Percentiles rank a stretch among this genome's conserved stretches.
Conservation (phyloP, 1,140 invertebrate genomes). For the Nixonia krombeini region DNA sequence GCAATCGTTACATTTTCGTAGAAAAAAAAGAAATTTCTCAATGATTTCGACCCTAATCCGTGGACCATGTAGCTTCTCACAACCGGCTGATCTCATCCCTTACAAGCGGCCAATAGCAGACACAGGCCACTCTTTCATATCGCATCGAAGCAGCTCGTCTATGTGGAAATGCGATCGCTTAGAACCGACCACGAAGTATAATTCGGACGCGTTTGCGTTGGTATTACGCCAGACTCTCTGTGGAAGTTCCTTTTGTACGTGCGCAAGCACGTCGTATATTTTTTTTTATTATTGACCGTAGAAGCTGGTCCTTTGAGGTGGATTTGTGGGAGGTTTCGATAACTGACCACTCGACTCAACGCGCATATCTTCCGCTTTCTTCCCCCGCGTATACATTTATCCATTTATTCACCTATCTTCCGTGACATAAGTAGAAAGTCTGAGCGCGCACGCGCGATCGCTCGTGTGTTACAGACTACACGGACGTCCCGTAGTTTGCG, state of each 20-base stretch:
- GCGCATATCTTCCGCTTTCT: conserved; percentile 36
- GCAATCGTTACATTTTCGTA: not conserved
- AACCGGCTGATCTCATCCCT: not conserved
- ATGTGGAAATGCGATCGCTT: conserved; percentile 72
- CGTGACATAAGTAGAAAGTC: conserved; percentile 33
- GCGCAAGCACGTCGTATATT: conserved; percentile 52
- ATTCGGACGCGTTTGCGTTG: conserved; percentile 50
- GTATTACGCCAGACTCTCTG: conserved; percentile 33
- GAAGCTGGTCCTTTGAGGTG: conserved; percentile 29
- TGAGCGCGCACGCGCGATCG: conserved; percentile 25
- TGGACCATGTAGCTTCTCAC: conserved; percentile 5
- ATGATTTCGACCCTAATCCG: conserved; percentile 12
- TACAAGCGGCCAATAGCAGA: conserved; percentile 23
- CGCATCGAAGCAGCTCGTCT: conserved; percentile 66
- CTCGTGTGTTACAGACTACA: conserved; percentile 2
- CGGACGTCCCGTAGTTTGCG: not conserved
- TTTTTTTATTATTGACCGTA: conserved; percentile 69
- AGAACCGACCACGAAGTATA: conserved; percentile 67
- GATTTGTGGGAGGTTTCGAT: conserved; percentile 58
- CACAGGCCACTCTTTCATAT: conserved; percentile 57
- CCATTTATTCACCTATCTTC: conserved; percentile 22
- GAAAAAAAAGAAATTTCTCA: not conserved
- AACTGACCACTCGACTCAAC: conserved; percentile 66
- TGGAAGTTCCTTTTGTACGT: conserved; percentile 37
- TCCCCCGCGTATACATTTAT: conserved; percentile 21